Percentiles rank a stretch among this genome's conserved stretches.
Evolutionary conservation across 2,113 vertebrate genomes (phyloP).

Genomic region (Thermophis baileyi): DNA sequence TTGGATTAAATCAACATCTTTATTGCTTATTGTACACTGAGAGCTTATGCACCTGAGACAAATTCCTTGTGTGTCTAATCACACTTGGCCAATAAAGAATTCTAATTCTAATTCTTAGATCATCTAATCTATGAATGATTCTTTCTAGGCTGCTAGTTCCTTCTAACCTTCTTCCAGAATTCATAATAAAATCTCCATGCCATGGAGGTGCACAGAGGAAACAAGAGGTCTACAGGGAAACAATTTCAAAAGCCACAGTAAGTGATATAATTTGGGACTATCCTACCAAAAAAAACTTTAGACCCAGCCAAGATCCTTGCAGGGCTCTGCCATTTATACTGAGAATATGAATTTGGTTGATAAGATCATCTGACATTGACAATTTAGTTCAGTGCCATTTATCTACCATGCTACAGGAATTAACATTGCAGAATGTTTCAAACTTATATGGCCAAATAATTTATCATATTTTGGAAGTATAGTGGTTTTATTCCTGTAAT

Average conservation of each 20-base stretch:
- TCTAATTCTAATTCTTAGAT: background rate
- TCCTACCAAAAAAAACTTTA: too few relatives aligned
- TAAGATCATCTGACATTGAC: background rate
- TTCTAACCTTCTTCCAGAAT: background rate
- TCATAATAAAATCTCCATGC: background rate
- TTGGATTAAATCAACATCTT: background rate
- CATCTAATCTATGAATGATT: background rate
- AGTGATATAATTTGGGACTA: background rate
- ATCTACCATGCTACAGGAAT: background rate
- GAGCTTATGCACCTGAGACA: too few relatives aligned
- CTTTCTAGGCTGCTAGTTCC: background rate
- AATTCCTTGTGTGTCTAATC: too few relatives aligned
- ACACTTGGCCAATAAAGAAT: too few relatives aligned
- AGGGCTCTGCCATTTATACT: background rate
- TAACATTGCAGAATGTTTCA: background rate
- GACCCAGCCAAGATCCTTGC: background rate
- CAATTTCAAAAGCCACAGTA: background rate
- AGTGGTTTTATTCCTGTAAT: conserved; percentile 25
- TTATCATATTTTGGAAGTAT: background rate
- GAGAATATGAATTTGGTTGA: background rate
- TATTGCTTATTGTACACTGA: background rate
- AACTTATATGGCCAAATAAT: background rate
- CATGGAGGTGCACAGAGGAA: background rate
- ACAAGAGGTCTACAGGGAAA: background rate
- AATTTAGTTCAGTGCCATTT: background rate